phyloP scores from a whole-genome alignment of 2,113 vertebrate species.

The Cyanoderma ruficeps region DNA sequence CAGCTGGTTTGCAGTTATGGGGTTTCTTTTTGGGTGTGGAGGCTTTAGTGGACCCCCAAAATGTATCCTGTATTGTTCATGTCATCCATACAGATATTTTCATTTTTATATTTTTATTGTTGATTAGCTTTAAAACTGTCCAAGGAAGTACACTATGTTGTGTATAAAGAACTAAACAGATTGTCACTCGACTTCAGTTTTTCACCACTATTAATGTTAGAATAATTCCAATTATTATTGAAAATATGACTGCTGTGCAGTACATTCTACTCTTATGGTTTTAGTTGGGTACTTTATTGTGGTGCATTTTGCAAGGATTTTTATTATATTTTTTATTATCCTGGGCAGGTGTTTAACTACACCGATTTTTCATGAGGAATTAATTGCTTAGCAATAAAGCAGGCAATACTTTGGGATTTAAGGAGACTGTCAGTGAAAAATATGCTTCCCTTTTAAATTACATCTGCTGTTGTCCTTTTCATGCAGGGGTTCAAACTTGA shows the following conservation, averaged over 20 bases:
- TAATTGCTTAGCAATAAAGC: not conserved
- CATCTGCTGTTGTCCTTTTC: constrained; percentile 43
- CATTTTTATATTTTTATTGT: not conserved
- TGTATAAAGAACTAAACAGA: not conserved
- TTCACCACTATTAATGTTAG: not conserved
- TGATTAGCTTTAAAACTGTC: not conserved
- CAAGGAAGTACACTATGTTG: not conserved
- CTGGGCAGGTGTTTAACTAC: not conserved
- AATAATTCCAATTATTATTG: not conserved
- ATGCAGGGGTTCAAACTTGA: constrained; percentile 91
- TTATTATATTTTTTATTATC: not conserved
- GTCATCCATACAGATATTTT: not conserved
- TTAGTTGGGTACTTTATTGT: not conserved
- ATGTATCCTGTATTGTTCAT: not conserved
- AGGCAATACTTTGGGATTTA: not conserved
- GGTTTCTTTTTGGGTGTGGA: not conserved
- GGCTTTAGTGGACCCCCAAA: not conserved
- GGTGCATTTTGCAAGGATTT: not conserved
- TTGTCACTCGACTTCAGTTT: not conserved
- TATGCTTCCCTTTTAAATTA: not conserved
- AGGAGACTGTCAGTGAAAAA: not conserved
- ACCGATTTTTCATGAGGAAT: not conserved
- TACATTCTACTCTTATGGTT: not conserved
- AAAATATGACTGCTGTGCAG: not conserved
- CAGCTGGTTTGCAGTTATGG: not conserved